phyloP scores from a whole-genome alignment of 64 coral and sea anemone genomes.

The Pachyseris speciosa region DNA sequence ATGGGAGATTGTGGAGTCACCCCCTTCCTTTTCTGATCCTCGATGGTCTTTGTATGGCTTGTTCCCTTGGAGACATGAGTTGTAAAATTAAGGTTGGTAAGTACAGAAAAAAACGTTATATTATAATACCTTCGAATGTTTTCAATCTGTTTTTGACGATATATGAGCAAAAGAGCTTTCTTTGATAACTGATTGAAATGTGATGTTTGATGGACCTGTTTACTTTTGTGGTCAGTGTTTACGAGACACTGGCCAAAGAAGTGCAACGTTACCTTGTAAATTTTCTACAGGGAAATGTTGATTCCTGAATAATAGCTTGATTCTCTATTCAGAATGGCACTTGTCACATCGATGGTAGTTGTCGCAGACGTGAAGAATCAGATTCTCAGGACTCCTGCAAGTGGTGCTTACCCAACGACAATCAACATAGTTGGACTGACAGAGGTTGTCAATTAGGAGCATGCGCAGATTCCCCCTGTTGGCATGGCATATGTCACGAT shows the following conservation, averaged over 20 bases:
- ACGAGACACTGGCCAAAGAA: neutral
- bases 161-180: too few relatives aligned
- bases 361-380: slow-evolving; percentile 7
- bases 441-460: slow-evolving; percentile 11
- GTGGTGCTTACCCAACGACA: slow-evolving; percentile 19
- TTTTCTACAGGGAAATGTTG: neutral
- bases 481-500: slow-evolving; percentile 29
- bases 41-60: slow-evolving; percentile 54
- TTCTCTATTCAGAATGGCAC: slow-evolving; percentile 30
- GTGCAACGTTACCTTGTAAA: too few relatives aligned
- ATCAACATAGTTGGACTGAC: slow-evolving; percentile 14
- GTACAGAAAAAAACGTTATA: neutral
- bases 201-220: too few relatives aligned
- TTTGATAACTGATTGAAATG: neutral
- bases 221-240: too few relatives aligned
- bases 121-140: neutral
- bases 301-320: neutral
- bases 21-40: slow-evolving; percentile 18
- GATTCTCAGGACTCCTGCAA: neutral
- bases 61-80: neutral
- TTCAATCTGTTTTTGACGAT: too few relatives aligned
- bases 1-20: slow-evolving; percentile 55
- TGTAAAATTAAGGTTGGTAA: slow-evolving; percentile 75
- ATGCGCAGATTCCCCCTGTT: neutral
- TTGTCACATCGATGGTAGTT: slow-evolving; percentile 43